Evolutionary conservation across 2,797 vertebrate species (phyloP), one percentile per base, ranked within the genome.

Genomic region (Dendrocincla fuliginosa): DNA sequence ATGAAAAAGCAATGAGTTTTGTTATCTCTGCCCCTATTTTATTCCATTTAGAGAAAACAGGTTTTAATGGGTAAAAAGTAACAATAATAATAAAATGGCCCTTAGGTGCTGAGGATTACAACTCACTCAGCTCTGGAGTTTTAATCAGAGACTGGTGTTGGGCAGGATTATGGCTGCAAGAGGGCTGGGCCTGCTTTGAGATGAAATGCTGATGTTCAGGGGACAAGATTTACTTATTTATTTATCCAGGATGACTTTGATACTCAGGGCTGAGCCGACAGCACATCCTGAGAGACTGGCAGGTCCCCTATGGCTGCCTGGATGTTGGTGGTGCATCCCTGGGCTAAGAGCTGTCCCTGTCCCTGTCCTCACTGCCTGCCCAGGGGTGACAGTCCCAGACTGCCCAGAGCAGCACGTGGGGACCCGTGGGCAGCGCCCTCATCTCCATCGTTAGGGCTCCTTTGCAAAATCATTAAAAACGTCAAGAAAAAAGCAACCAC

Each of bases 131-230:
- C 53, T 63, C 33, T 0, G 5, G 78, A 93, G 79, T 93, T 97
- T 96, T 95, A 95, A 96, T 76, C 42, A 4, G 91, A 92, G 80
- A 13, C 74, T 80, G 89, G 93, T 9, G 32, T 5, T 90, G 77
- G 89, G 91, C 50, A 90, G 55, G 92, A 87, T 86, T 93, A 91
- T 0, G 1, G 83, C 64, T 85, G 8, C 2, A 13, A 65, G 93
- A 71, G 65, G 81, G 75, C 76, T 80, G 89, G 78, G 78, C 42
- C 87, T 83, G 64, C 44, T 87, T 79, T 42, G 39, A 69, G 90
- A 35, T 76, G 78, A 84, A 95, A 92, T 57, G 56, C 9, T 79
- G 28, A 60, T 70, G 53, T 87, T 87, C 32, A 77, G 61, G 60
- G 81, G 56, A 67, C 47, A 28, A 10, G 63, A 74, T 70, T 84